Conservation (phyloP, 2,888 invertebrate genomes). For the Scaptomyza tumidula region DNA sequence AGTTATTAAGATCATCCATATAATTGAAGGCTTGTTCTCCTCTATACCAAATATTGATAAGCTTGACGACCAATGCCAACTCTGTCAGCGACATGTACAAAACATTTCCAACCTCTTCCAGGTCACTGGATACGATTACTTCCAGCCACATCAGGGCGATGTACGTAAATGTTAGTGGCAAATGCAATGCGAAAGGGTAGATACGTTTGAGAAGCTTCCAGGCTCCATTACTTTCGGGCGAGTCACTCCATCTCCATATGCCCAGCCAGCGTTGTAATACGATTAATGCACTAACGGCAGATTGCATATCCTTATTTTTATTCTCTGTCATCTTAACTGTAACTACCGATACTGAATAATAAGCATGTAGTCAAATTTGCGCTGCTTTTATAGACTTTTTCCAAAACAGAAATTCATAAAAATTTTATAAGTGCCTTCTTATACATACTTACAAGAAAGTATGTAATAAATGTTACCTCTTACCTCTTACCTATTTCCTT, state of each 20-base stretch:
- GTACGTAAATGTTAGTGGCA: slow-evolving; percentile 60
- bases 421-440: slow-evolving; percentile 5
- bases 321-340: slow-evolving; percentile 19
- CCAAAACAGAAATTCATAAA: slow-evolving; percentile 1
- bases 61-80: slow-evolving; percentile 54
- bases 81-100: slow-evolving; percentile 71
- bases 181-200: slow-evolving; percentile 53
- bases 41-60: slow-evolving; percentile 64
- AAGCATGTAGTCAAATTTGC: not conserved
- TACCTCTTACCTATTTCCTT: not conserved
- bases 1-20: slow-evolving; percentile 40
- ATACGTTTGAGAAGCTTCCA: slow-evolving; percentile 16
- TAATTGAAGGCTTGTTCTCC: slow-evolving; percentile 39
- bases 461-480: not conserved
- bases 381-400: slow-evolving; percentile 56
- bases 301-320: slow-evolving; percentile 33
- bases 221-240: not conserved
- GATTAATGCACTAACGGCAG: slow-evolving; percentile 32
- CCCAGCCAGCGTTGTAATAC: slow-evolving; percentile 43
- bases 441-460: not conserved
- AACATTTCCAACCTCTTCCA: slow-evolving; percentile 61
- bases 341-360: slow-evolving; percentile 8
- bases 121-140: slow-evolving; percentile 41
- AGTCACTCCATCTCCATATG: slow-evolving; percentile 40
- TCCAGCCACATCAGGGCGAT: slow-evolving; percentile 66